Base-by-base conservation (phyloP, 2,888 invertebrate genomes). In the Vanessa cardui region DNA sequence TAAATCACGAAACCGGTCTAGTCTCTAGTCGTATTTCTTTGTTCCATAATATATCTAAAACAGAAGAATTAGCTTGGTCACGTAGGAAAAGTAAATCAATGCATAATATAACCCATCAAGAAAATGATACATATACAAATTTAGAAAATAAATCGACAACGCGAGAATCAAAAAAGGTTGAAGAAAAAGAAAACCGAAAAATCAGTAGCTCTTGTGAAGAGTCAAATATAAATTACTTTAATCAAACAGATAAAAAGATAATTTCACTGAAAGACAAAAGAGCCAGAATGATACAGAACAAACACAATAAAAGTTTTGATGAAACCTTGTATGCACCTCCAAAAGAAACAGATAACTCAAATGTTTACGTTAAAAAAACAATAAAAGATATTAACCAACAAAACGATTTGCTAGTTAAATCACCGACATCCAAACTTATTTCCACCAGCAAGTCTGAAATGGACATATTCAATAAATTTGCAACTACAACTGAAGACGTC, bases 1-100 rank as follows among this genome's bases (percentile, higher is more conserved):
- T 80, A 60, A 83, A 79, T 73, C 83, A 83, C 61, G 92, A 90
- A 72, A 89, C 81, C 77, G 92, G 92, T 72, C 80, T 92, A 73
- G 92, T 92, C 59, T 92, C 90, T 79, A 92, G 90, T 86, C 87
- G 92, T 58, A 90, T 92, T 83, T 88, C 90, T 64, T 76, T 92
- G 72, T 92, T 88, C 66, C 91, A 91, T 77, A 89, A 83, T 58
- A 86, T 90, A 78, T 86, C 91, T 18, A 82, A 86, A 68, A 84
- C 85, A n/a, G 89, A 90, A 76, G 84, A 86, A 46, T 66, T 83
- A 64, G 78, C 85, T 31, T 83, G 81, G 80, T 72, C 74, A 67
- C 80, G 76, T 67, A 78, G 80, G 69, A 90, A 87, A 79, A 82
- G 84, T 73, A 81, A 83, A 72, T 89, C 89, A 39, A 79, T 87